These are phyloP conservation scores for Propithecus perrieri DNA, from an alignment of 2,797 vertebrate species.

Conservation along the genomic window DNA sequence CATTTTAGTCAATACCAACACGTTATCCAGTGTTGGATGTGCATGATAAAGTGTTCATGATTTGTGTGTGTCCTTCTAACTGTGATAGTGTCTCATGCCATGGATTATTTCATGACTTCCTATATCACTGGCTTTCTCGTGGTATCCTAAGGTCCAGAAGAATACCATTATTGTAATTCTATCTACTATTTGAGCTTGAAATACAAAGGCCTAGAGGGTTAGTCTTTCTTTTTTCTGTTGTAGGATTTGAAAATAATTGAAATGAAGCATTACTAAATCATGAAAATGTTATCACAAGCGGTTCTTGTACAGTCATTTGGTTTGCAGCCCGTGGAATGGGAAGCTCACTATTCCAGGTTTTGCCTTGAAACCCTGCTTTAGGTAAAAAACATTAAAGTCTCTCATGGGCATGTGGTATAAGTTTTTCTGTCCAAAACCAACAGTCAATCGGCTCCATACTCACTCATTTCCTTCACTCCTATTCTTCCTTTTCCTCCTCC, in stretches of 20 bases:
- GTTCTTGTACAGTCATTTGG: background rate
- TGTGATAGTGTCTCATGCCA: background rate
- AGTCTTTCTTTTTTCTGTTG: constrained; percentile 36
- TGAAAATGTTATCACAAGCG: background rate
- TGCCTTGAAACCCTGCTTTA: constrained; percentile 15
- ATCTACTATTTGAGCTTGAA: background rate
- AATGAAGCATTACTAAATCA: background rate
- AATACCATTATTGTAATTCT: background rate
- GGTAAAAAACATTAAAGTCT: background rate
- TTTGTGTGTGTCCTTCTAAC: background rate
- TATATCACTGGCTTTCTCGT: background rate
- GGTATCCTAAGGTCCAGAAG: background rate
- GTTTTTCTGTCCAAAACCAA: constrained; percentile 65
- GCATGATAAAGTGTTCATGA: too few relatives aligned
- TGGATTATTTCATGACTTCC: background rate
- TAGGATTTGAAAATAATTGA: background rate
- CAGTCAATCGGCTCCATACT: constrained; percentile 13
- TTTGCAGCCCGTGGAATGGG: background rate
- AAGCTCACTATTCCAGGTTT: background rate
- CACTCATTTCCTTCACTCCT: constrained; percentile 13
- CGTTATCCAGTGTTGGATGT: background rate
- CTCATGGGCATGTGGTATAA: background rate
- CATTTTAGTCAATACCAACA: background rate
- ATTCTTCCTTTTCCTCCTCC: background rate
- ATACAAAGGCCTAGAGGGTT: background rate